Evolutionary conservation across 1,140 invertebrate species (phyloP).

Genomic region (Popillia japonica): DNA sequence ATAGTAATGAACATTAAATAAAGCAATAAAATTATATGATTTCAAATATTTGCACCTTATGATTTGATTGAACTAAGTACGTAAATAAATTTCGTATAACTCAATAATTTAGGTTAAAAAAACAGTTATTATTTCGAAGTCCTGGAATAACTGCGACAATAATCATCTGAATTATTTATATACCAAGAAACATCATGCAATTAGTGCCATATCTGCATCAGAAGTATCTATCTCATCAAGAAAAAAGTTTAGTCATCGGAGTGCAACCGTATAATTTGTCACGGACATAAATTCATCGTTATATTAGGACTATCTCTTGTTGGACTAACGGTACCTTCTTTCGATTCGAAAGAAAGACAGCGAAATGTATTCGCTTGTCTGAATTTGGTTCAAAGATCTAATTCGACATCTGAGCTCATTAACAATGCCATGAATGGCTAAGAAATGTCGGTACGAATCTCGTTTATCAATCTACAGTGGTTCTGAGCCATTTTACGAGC

Average conservation of each 20-base stretch:
- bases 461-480: not conserved
- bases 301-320: not conserved
- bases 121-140: too few relatives aligned
- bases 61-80: too few relatives aligned
- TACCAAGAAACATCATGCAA: too few relatives aligned
- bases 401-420: constrained; percentile 35
- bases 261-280: constrained; percentile 18
- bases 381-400: constrained; percentile 18
- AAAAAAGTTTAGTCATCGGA: not conserved
- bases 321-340: not conserved
- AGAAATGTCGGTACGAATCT: not conserved
- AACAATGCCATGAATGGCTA: constrained; percentile 34
- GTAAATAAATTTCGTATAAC: too few relatives aligned
- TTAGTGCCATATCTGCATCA: too few relatives aligned
- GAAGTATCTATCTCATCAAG: too few relatives aligned
- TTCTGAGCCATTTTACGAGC: not conserved
- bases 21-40: too few relatives aligned
- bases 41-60: too few relatives aligned
- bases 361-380: constrained; percentile 7
- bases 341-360: not conserved
- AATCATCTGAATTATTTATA: too few relatives aligned
- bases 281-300: constrained; percentile 1
- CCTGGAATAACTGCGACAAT: too few relatives aligned
- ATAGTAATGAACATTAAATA: too few relatives aligned
- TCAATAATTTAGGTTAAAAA: too few relatives aligned